Percentiles rank a stretch among this genome's conserved stretches.
Evolutionary conservation across 2,113 vertebrate species (phyloP).

Genomic region (Chlamydotis undulata): DNA sequence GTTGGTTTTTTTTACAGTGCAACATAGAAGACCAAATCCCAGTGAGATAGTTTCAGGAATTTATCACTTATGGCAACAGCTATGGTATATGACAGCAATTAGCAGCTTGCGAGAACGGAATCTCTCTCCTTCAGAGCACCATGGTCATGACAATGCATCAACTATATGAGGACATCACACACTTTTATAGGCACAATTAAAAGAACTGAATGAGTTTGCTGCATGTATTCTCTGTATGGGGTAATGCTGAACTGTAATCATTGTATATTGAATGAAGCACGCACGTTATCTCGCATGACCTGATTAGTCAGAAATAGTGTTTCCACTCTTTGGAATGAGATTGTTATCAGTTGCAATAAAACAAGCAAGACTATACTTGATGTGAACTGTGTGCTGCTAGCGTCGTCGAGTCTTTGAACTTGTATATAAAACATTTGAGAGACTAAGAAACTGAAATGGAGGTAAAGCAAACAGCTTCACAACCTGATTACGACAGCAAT

Average conservation of each 20-base stretch:
- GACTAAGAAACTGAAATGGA: background rate
- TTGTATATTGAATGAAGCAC: background rate
- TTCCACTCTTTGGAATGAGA: constrained; percentile 31
- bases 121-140: background rate
- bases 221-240: background rate
- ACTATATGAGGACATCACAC: constrained; percentile 19
- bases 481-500: background rate
- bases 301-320: constrained; percentile 41
- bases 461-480: background rate
- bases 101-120: background rate
- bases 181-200: constrained; percentile 50
- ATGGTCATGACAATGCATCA: constrained; percentile 40
- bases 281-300: background rate
- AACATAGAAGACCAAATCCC: background rate
- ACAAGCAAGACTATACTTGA: background rate
- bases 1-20: background rate
- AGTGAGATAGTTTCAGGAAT: background rate
- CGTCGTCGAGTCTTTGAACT: fast-evolving
- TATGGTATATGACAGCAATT: constrained; percentile 35
- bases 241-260: constrained; percentile 17
- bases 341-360: constrained; percentile 20
- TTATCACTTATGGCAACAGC: background rate
- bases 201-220: constrained; percentile 33
- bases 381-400: background rate
- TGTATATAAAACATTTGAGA: background rate